These are phyloP conservation scores for Orius insidiosus DNA, from an alignment of 1,140 invertebrate species.

Conservation along the genomic window DNA sequence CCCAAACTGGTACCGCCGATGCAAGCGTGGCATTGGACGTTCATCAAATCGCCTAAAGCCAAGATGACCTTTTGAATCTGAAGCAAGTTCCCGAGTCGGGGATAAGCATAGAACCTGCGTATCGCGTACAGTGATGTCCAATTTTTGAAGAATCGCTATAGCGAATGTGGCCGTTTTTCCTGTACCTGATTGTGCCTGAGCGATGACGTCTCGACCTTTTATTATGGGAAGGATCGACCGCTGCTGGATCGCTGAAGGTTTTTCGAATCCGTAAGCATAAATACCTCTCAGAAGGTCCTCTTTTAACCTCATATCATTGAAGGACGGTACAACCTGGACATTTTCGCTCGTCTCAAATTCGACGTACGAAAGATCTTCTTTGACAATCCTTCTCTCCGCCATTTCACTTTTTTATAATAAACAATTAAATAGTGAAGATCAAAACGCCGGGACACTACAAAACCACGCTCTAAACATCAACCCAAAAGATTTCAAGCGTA, in stretches of 20 bases:
- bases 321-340: constrained; percentile 94
- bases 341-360: constrained; percentile 99
- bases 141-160: constrained; percentile 82
- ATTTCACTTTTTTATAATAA: neutral
- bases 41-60: constrained; percentile 97
- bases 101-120: constrained; percentile 92
- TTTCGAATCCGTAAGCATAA: constrained; percentile 98
- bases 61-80: constrained; percentile 97
- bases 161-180: constrained; percentile 99
- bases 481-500: too few relatives aligned
- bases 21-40: constrained; percentile 96
- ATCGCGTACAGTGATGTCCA: constrained; percentile 89
- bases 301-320: constrained; percentile 86
- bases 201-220: constrained; percentile 93
- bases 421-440: too few relatives aligned
- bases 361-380: constrained; percentile 81
- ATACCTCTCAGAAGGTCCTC: constrained; percentile 92
- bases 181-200: too few relatives aligned
- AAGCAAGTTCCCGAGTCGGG: constrained; percentile 90
- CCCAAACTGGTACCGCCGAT: constrained; percentile 97
- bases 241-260: constrained; percentile 99
- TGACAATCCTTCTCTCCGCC: constrained; percentile 18
- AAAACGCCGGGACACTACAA: too few relatives aligned
- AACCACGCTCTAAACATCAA: too few relatives aligned
- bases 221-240: constrained; percentile 91